phyloP scores from a whole-genome alignment of 2,113 vertebrate genomes.

The Origma solitaria region DNA sequence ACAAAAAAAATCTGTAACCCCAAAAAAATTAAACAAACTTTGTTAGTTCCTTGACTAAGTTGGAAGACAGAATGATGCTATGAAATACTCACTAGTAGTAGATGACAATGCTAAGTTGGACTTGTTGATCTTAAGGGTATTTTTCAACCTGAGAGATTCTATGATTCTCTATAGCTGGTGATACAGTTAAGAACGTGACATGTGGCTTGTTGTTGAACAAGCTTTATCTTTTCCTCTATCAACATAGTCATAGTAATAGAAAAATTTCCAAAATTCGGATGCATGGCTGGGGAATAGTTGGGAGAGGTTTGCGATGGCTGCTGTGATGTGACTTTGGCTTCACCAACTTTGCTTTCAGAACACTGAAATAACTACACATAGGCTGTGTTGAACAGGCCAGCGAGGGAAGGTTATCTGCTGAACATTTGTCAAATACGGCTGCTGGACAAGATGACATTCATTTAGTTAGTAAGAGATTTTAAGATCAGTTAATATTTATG shows the following conservation, averaged over 20 bases:
- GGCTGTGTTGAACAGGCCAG: not conserved
- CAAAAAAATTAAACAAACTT: not conserved
- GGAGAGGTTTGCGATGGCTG: not conserved
- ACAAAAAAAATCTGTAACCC: not conserved
- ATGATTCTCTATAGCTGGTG: not conserved
- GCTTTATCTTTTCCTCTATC: not conserved
- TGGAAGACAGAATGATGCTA: not conserved
- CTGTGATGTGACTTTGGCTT: not conserved
- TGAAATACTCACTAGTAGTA: not conserved
- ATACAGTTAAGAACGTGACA: not conserved
- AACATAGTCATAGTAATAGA: not conserved
- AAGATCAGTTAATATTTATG: not conserved
- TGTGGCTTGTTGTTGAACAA: not conserved
- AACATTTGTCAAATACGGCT: not conserved
- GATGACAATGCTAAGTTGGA: not conserved
- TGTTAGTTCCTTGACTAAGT: not conserved
- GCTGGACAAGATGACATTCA: not conserved
- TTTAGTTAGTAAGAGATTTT: not conserved
- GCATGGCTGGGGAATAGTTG: not conserved
- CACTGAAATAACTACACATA: not conserved
- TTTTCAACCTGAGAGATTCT: not conserved
- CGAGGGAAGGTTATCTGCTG: not conserved
- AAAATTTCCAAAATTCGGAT: not conserved
- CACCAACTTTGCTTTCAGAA: not conserved
- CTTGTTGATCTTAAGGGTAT: not conserved